Evolutionary conservation across 2,113 vertebrate genomes (phyloP).

Genomic region (Cinclus cinclus): DNA sequence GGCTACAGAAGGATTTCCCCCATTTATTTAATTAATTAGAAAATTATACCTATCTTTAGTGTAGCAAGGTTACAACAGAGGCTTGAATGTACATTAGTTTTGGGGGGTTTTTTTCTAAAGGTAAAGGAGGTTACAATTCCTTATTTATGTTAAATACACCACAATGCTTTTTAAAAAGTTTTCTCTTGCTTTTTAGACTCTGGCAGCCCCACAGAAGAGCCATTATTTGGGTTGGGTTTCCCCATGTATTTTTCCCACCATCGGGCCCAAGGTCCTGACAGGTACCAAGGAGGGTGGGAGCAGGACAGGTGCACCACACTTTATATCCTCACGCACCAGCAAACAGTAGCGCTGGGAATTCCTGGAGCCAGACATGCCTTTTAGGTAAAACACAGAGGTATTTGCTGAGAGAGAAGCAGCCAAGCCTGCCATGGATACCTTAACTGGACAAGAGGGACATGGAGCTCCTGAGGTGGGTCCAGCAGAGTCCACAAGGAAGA

Average conservation of each 20-base stretch:
- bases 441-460: neutral
- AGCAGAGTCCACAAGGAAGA: too few species aligned
- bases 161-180: neutral
- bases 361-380: neutral
- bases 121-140: neutral
- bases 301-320: neutral
- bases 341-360: neutral
- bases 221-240: neutral
- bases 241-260: neutral
- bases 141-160: neutral
- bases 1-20: neutral
- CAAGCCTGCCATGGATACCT: fast-evolving
- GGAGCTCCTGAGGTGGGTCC: neutral
- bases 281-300: neutral
- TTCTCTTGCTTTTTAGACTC: neutral
- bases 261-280: fast-evolving
- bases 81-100: neutral
- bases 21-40: neutral
- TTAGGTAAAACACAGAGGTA: neutral
- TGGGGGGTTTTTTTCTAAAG: too few species aligned
- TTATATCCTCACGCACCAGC: neutral
- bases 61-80: neutral
- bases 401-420: neutral
- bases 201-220: fast-evolving
- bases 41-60: neutral